These are phyloP conservation scores for Charadrius vociferus DNA, from an alignment of 2,113 vertebrate species.

Conservation along the genomic window DNA sequence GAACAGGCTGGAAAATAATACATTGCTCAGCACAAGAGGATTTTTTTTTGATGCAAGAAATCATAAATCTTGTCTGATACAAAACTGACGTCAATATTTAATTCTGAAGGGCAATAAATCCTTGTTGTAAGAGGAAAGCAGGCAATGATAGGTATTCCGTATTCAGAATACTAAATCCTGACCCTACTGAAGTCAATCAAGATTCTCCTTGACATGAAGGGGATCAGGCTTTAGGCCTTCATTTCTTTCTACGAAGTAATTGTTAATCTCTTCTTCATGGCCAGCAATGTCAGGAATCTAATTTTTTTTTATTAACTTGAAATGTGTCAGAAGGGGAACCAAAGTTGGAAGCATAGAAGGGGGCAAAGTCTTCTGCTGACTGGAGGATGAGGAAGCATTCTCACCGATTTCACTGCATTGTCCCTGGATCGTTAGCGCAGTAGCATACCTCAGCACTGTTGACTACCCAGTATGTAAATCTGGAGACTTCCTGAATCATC, in stretches of 20 bases:
- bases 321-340: neutral
- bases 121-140: conserved; percentile 20
- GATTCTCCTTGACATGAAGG: neutral
- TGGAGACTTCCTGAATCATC: conserved; percentile 42
- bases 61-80: conserved; percentile 15
- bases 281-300: neutral
- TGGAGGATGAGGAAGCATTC: neutral
- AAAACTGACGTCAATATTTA: conserved; percentile 44
- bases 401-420: neutral
- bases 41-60: neutral
- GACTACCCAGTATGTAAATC: conserved; percentile 24
- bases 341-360: neutral
- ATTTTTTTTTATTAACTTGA: neutral
- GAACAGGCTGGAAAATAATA: neutral
- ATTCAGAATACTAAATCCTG: conserved; percentile 37
- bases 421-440: neutral
- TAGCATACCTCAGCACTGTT: neutral
- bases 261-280: neutral
- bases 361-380: neutral
- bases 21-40: neutral
- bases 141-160: conserved; percentile 6
- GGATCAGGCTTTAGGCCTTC: neutral
- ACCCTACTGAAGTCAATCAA: neutral
- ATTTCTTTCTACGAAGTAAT: neutral
- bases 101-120: conserved; percentile 53